A percentile compares a stretch with the other conserved stretches of the same genome.
Conservation (phyloP, 2,797 vertebrate species). For the Cygnus olor region DNA sequence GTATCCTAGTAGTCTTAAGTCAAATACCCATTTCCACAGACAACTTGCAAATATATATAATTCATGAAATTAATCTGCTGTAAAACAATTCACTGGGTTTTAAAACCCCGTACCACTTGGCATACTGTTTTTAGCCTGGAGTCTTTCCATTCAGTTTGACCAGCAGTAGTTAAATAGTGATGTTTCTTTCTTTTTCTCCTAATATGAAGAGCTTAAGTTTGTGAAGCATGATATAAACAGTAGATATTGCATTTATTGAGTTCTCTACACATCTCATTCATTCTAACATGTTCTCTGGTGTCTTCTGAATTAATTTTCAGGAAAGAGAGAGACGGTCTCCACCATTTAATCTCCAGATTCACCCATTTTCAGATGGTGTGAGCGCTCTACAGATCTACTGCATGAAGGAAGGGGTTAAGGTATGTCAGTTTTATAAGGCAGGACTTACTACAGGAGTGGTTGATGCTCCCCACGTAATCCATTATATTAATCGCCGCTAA, state of each 20-base stretch:
- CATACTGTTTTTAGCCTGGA: background rate
- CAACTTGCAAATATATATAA: background rate
- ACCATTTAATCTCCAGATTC: slow-evolving; percentile 96
- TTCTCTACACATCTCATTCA: background rate
- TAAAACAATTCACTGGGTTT: background rate
- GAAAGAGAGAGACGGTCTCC: slow-evolving; percentile 96
- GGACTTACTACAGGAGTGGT: background rate
- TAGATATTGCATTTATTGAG: slow-evolving; percentile 17
- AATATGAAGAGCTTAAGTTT: slow-evolving; percentile 11
- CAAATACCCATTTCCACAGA: background rate
- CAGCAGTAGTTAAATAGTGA: background rate
- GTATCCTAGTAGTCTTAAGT: background rate
- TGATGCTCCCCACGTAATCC: background rate
- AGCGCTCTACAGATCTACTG: slow-evolving; percentile 99
- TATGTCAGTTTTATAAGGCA: slow-evolving; percentile 69
- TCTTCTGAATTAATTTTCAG: slow-evolving; percentile 75
- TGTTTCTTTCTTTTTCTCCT: background rate
- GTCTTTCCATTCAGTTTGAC: background rate
- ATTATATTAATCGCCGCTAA: background rate
- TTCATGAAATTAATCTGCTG: background rate
- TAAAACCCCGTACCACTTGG: background rate
- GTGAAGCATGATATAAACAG: background rate
- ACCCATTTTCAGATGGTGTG: slow-evolving; percentile 96
- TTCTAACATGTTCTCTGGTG: slow-evolving; percentile 4
- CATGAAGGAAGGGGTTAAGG: slow-evolving; percentile 99